phyloP scores from a whole-genome alignment of 2,888 invertebrate species.

The Perdita meconis region DNA sequence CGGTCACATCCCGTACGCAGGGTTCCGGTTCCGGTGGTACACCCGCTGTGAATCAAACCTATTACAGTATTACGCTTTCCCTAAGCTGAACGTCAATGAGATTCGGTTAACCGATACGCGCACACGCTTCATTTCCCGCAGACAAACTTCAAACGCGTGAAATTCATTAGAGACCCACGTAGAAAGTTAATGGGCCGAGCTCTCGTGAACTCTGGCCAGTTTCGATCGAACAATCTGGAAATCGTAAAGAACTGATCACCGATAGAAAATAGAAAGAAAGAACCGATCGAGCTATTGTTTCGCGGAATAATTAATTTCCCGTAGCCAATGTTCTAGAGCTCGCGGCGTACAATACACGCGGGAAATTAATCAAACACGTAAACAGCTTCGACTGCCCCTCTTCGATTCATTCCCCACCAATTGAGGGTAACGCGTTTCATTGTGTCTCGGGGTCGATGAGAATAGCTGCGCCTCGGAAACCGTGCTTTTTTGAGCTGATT shows the following conservation, averaged over 20 bases:
- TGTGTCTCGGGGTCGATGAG: not conserved
- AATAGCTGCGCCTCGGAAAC: too few relatives aligned
- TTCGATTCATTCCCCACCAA: constrained; percentile 34
- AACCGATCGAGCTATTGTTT: constrained; percentile 25
- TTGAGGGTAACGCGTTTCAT: constrained; percentile 5
- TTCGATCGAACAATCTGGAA: not conserved
- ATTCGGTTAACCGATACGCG: not conserved
- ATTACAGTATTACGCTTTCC: constrained; percentile 70
- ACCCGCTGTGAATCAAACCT: constrained; percentile 79
- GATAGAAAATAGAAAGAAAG: not conserved
- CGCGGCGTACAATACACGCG: constrained; percentile 15
- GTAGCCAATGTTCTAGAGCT: constrained; percentile 25
- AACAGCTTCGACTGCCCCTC: constrained; percentile 23
- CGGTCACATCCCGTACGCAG: constrained; percentile 86
- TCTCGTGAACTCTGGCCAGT: too few relatives aligned
- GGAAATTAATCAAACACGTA: constrained; percentile 47
- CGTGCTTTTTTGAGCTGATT: constrained; percentile 10
- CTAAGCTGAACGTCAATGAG: not conserved
- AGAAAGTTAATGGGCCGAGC: not conserved
- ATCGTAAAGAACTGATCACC: not conserved
- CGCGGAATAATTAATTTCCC: constrained; percentile 38
- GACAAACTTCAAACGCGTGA: not conserved
- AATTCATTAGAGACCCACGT: not conserved
- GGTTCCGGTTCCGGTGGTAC: constrained; percentile 86
- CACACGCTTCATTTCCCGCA: constrained; percentile 2